Base-by-base conservation (phyloP, 2,113 vertebrate genomes). In the Triplophysa dalaica region DNA sequence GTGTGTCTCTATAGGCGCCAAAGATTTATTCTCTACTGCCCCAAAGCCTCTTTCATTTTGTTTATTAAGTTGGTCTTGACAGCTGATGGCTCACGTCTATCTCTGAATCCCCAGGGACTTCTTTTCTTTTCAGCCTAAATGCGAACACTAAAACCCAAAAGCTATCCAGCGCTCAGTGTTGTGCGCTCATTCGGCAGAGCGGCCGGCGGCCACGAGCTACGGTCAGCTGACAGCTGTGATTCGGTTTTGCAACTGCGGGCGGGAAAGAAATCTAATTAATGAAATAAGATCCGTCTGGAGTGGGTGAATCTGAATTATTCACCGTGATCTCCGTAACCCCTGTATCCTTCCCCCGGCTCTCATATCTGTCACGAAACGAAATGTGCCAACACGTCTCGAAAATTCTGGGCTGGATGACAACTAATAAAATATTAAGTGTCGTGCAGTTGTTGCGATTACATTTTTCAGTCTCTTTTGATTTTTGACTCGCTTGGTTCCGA, bases 11-110 rank as follows among this genome's bases (percentile, higher is more conserved):
- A 14, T 19, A 63, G 73, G 58, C 17, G 3, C 58, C 45, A 63
- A 75, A 10, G 16, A 75, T n/a, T 43, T 60, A 76, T 76, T 80
- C 64, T 68, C 66, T 64, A 76, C 13, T 64, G 22, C 56, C 64
- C 64, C 13, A 14, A 48, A 61, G 43, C 33, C 45, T 43, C 56
- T 75, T 83, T 68, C 78, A 72, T 72, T 83, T 83, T 81, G 81
- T 83, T 83, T 83, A 85, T 83, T 81, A 81, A 81, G 65, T 75
- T 77, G 45, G 45, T 52, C 60, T 69, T 77, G 80, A 82, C 80
- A 77, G 80, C 54, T 82, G 75, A 78, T 70, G 78, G 64, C 58
- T 69, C 75, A 63, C 29, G 13, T 56, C 70, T 45, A 61, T 81
- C 75, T 78, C 68, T 45, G 16, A 17, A 65, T 80, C 56, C 70